A percentile compares a stretch with the other conserved stretches of the same genome.
These are phyloP conservation scores for Myxocyprinus asiaticus DNA, from an alignment of 2,113 vertebrate species.

Conservation along the genomic window DNA sequence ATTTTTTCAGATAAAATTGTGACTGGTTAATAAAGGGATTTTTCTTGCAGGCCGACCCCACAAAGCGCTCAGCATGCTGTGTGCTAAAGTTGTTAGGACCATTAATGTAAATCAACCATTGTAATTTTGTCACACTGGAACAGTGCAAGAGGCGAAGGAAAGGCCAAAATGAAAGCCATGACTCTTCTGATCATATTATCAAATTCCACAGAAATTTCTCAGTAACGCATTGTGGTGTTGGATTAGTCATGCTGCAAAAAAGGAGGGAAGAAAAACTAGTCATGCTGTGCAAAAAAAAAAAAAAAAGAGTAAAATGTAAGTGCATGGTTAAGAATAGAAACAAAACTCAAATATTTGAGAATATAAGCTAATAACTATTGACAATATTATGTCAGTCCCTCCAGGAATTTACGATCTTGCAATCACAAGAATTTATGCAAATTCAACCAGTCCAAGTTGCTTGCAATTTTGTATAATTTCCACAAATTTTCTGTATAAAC, in stretches of 20 bases:
- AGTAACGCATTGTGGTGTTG: too few relatives aligned
- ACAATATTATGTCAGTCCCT: too few relatives aligned
- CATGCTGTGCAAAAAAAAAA: too few relatives aligned
- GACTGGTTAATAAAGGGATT: slow-evolving; percentile 64
- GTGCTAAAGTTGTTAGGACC: slow-evolving; percentile 54
- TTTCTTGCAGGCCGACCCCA: slow-evolving; percentile 56
- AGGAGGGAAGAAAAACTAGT: too few relatives aligned
- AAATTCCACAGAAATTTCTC: neutral
- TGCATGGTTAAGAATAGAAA: neutral
- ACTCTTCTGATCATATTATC: slow-evolving; percentile 13
- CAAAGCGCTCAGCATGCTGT: slow-evolving; percentile 51
- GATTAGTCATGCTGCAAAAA: too few relatives aligned
- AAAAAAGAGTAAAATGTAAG: too few relatives aligned
- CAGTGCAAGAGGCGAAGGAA: slow-evolving; percentile 35
- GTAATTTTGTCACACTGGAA: slow-evolving; percentile 59
- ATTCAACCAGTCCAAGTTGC: too few relatives aligned
- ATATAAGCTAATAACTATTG: neutral
- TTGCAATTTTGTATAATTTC: too few relatives aligned
- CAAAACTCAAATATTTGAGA: neutral
- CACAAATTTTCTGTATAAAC: too few relatives aligned
- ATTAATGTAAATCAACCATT: slow-evolving; percentile 65
- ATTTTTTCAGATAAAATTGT: slow-evolving; percentile 53
- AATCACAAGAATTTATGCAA: too few relatives aligned
- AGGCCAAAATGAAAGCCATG: slow-evolving; percentile 16
- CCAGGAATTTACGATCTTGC: too few relatives aligned